These are phyloP conservation scores for Stenolophus ochropezus DNA, from an alignment of 2,888 invertebrate genomes.

Conservation along the genomic window DNA sequence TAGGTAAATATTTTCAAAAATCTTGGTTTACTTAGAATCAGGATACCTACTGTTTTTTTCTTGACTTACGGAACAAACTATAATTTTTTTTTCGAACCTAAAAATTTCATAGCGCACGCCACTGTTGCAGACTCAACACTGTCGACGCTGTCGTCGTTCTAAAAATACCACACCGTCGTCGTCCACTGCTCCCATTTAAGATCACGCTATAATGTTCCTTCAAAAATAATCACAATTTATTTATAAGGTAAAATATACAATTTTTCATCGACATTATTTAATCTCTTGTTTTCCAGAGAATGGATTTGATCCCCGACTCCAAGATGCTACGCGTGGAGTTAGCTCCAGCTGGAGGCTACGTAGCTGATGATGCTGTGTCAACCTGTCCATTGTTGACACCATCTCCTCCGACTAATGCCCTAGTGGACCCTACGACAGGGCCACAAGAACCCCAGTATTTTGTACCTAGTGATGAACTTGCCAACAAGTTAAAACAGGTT, in stretches of 20 bases:
- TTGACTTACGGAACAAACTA: too few relatives aligned
- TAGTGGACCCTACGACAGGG: constrained; percentile 70
- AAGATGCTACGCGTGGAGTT: constrained; percentile 67
- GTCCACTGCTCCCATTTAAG: constrained; percentile 47
- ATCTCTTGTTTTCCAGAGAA: background rate
- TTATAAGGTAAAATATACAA: constrained; percentile 41
- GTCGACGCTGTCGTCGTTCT: constrained; percentile 26
- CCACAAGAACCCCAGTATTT: constrained; percentile 67
- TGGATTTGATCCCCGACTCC: constrained; percentile 63
- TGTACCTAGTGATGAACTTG: constrained; percentile 69
- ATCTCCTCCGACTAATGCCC: constrained; percentile 72
- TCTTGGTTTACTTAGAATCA: too few relatives aligned
- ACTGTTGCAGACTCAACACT: background rate
- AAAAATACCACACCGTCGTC: constrained; percentile 44
- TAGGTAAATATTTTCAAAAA: too few relatives aligned
- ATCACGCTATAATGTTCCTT: constrained; percentile 30
- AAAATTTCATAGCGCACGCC: background rate
- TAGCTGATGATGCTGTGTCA: constrained; percentile 72
- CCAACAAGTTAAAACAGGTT: constrained; percentile 70
- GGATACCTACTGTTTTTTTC: too few relatives aligned
- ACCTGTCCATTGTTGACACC: constrained; percentile 72
- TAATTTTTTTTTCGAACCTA: too few relatives aligned
- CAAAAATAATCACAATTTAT: constrained; percentile 25
- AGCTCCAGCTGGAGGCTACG: constrained; percentile 69
- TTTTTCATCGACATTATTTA: background rate